Evolutionary conservation across 2,113 vertebrate species (phyloP), one percentile per base, ranked within the genome.

Genomic region (Ceyx margarethae): DNA sequence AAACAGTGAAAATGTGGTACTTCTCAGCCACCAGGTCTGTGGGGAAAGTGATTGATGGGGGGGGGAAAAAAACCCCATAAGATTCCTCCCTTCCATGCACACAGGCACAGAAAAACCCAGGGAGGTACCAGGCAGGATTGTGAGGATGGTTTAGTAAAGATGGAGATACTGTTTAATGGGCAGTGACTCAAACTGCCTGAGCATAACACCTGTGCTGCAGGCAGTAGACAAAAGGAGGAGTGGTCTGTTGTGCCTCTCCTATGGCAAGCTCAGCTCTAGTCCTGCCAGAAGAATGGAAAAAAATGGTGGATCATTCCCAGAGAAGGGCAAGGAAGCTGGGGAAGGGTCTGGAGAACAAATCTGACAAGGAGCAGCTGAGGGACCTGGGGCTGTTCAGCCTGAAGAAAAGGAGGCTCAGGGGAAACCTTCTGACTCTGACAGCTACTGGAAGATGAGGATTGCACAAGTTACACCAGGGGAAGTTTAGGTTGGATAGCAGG

Each of bases 11-110:
- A 90, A 91, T 72, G 91, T 10, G 73, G 61, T 81, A 75, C 92
- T 90, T 93, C 94, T 95, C 84, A 94, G 91, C 54, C 76, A 66
- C 62, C 53, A 89, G 85, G 84, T 89, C 88, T 78, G 45, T 29
- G 78, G 80, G 81, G 85, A 95, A 96, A 92, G 80, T 50, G 62
- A 75, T 81, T 37, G 11, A 19, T 40, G 33, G 72, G 78, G 51
- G 51, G 26, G 56, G 29, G n/a, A 93, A 37, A 37, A 37, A 37
- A 37, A 60, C 46, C 46, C 46, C 74, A 90, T 74, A 62, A 40
- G 45, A 62, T 67, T 79, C 29, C 8, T 3, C 22, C 45, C 11
- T 17, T 83, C 7, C 37, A 10, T 3, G 4, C 15, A 22, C 19
- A 12, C 5, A 19, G 43, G 84, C 72, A 71, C 65, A 95, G 42